A percentile compares a stretch with the other conserved stretches of the same genome.
phyloP scores from a whole-genome alignment of 2,797 vertebrate genomes.

The Dicrostonyx torquatus region DNA sequence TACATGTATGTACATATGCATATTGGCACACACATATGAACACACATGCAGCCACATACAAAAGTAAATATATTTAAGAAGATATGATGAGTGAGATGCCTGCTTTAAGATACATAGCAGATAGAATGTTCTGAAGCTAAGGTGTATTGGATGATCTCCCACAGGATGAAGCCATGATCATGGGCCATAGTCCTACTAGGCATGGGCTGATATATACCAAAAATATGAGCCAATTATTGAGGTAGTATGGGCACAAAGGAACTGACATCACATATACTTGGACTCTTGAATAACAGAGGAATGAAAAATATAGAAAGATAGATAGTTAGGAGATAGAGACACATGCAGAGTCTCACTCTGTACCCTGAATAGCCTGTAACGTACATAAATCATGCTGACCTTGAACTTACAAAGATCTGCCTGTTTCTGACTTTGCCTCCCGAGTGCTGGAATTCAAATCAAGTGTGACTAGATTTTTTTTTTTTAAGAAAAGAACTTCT shows the following conservation, averaged over 20 bases:
- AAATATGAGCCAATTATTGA: not conserved
- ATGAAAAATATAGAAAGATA: not conserved
- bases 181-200: not conserved
- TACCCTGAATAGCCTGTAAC: not conserved
- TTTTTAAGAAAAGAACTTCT: not conserved
- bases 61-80: not conserved
- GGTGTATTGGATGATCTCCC: not conserved
- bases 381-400: not conserved
- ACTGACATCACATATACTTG: no score
- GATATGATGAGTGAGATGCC: not conserved
- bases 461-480: not conserved
- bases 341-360: not conserved
- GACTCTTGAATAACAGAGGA: not conserved
- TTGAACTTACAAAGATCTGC: not conserved
- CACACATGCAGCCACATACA: not conserved
- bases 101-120: not conserved
- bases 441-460: not conserved
- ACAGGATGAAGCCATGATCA: not conserved
- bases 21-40: not conserved
- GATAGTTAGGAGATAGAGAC: not conserved
- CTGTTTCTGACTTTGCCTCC: not conserved
- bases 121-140: not conserved
- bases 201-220: not conserved
- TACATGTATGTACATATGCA: not conserved
- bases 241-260: not conserved